phyloP scores from a whole-genome alignment of 1,140 invertebrate species.

The Helicorthomorpha holstii region DNA sequence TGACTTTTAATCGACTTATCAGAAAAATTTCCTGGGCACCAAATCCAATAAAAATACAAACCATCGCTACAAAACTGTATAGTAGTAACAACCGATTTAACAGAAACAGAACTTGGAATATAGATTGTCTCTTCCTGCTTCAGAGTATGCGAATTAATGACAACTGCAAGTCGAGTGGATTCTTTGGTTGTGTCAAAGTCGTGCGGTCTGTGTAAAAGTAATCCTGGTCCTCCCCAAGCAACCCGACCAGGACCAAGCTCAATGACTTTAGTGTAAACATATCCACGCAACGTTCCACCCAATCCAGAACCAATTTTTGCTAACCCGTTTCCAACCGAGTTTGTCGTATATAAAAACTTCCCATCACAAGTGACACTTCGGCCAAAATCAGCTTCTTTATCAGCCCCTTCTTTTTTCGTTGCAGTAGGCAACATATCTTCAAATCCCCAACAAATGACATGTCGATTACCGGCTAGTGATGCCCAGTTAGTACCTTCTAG shows the following conservation, averaged over 20 bases:
- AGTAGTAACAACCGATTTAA: constrained; percentile 17
- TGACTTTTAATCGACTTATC: constrained; percentile 22
- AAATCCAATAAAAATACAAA: constrained; percentile 23
- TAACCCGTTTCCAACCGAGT: constrained; percentile 20
- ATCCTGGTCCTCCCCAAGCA: constrained; percentile 16
- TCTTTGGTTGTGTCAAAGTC: constrained; percentile 18
- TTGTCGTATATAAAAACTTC: constrained; percentile 23
- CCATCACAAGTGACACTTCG: constrained; percentile 24
- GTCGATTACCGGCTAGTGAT: constrained; percentile 19
- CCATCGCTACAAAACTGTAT: constrained; percentile 24
- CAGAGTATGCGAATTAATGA: constrained; percentile 17
- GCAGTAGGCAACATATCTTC: constrained; percentile 19
- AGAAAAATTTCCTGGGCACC: constrained; percentile 17
- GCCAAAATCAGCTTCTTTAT: constrained; percentile 15
- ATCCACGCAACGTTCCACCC: constrained; percentile 25
- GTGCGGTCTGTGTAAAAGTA: constrained; percentile 18
- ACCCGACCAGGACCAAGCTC: constrained; percentile 19
- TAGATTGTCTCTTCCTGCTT: constrained; percentile 6
- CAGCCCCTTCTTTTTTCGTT: background rate
- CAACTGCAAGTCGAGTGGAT: constrained; percentile 14
- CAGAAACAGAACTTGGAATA: background rate
- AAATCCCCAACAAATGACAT: constrained; percentile 24
- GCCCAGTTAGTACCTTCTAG: constrained; percentile 20
- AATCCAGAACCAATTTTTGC: constrained; percentile 25
- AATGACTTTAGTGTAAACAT: constrained; percentile 21